Conservation (phyloP, 37 sponge, comb jelly and placozoan species). For the Geodia barretti region DNA sequence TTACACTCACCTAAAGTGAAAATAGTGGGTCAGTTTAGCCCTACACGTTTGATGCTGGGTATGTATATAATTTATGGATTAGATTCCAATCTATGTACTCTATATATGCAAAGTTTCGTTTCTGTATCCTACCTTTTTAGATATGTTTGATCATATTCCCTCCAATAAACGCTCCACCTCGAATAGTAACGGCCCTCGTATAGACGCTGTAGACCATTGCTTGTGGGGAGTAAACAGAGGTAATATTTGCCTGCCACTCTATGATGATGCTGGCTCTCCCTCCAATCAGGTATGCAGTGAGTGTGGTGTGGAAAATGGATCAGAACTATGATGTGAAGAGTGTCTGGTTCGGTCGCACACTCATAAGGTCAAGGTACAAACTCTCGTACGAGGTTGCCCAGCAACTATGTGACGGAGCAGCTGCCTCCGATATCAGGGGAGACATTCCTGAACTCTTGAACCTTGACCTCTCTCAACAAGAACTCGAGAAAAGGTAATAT, state of each 20-base stretch:
- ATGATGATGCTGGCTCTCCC: neutral
- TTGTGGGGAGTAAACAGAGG: no score
- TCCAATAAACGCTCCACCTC: no score
- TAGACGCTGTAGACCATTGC: no score
- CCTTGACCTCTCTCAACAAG: neutral
- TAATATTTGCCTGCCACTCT: no score
- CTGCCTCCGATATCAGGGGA: neutral
- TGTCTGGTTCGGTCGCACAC: constrained; percentile 78
- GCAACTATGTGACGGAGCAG: constrained; percentile 37
- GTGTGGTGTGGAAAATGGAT: constrained; percentile 67
- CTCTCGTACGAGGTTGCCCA: constrained; percentile 81
- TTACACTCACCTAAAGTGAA: no score
- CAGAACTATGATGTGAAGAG: constrained; percentile 28
- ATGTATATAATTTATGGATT: no score
- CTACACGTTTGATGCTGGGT: no score
- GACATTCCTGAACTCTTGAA: constrained; percentile 46
- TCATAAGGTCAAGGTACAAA: constrained; percentile 76
- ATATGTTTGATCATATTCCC: neutral
- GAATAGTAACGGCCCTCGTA: no score
- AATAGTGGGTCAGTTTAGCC: no score
- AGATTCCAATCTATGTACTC: neutral
- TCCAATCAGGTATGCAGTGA: constrained; percentile 78
- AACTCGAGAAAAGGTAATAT: constrained; percentile 16
- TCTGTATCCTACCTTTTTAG: neutral
- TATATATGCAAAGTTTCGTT: neutral